Evolutionary conservation across 2,888 invertebrate species (phyloP), one percentile per base, ranked within the genome.

Genomic region (Pyrochroa serraticornis): DNA sequence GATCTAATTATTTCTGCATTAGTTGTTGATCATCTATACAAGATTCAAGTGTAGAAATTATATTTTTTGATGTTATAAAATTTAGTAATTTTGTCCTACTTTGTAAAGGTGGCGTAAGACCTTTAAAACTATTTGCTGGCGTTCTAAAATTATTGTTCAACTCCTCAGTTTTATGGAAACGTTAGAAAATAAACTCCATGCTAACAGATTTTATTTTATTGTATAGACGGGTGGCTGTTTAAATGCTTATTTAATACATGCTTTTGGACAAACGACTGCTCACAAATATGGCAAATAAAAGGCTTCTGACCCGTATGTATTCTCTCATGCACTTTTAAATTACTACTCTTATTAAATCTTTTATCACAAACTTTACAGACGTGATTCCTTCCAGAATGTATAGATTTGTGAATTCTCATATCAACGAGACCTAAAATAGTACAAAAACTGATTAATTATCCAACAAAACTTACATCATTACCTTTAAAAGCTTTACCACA

Each of bases 281-380:
- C 42, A 34, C 58, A 58, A 13, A 58, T 44, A 8, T 42, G 43
- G 22, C 58, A 58, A 43, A 34, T 42, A 34, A 53, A 58, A 1
- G 53, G 53, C 34, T 41, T 41, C 1, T 22, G 37, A 6, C 53
- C 58, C 1, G 42, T 43, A 37, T 54, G 58, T 38, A 58, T 58
- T 8, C 53, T 12, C 39, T 58, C 53, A 33, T 53, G 58, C 1
- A 58, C 53, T 44, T 58, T 58, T 35, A 53, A 39, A 38, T 58
- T 58, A 37, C 58, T 54, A 12, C 44, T 48, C 13, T 45, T 47
- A 35, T 49, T 58, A 13, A 58, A 58, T 7, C 42, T 35, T 38
- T 48, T 58, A 13, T 43, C 22, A 34, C 53, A 54, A 0, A 58
- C 41, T 44, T 54, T 54, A 43, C 58, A 58, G 14, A 53, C 13